Evolutionary conservation across 2,113 vertebrate species (phyloP).

Genomic region (Albula goreensis): DNA sequence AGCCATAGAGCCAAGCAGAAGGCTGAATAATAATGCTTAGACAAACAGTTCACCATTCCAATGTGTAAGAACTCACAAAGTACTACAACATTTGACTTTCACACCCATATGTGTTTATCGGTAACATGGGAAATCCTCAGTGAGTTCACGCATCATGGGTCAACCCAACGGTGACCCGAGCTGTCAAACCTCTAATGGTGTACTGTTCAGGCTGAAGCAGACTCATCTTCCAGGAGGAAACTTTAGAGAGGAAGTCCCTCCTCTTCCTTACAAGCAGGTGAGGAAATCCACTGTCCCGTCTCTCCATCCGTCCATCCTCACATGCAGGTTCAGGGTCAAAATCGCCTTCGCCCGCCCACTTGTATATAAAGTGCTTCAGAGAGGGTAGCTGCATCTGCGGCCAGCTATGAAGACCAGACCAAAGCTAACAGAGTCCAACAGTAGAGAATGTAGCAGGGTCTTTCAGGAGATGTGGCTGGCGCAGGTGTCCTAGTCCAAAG

Average conservation of each 20-base stretch:
- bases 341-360: slow-evolving; percentile 50
- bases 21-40: not conserved
- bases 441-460: slow-evolving; percentile 45
- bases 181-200: not conserved
- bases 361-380: slow-evolving; percentile 86
- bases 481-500: not conserved
- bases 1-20: not conserved
- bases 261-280: not conserved
- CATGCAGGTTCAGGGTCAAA: slow-evolving; percentile 26
- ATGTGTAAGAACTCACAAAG: not conserved
- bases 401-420: not conserved
- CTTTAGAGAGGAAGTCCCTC: not conserved
- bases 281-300: slow-evolving; percentile 19
- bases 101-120: not conserved
- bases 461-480: not conserved
- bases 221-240: not conserved
- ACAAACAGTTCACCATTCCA: not conserved
- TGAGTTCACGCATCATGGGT: not conserved
- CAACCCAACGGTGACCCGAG: not conserved
- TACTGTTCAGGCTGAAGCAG: not conserved
- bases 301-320: slow-evolving; percentile 25
- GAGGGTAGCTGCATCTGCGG: slow-evolving; percentile 33
- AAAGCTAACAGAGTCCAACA: not conserved
- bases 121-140: not conserved
- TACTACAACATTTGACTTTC: not conserved